Evolutionary conservation across 2,113 vertebrate genomes (phyloP).

Genomic region (Hypanus sabinus): DNA sequence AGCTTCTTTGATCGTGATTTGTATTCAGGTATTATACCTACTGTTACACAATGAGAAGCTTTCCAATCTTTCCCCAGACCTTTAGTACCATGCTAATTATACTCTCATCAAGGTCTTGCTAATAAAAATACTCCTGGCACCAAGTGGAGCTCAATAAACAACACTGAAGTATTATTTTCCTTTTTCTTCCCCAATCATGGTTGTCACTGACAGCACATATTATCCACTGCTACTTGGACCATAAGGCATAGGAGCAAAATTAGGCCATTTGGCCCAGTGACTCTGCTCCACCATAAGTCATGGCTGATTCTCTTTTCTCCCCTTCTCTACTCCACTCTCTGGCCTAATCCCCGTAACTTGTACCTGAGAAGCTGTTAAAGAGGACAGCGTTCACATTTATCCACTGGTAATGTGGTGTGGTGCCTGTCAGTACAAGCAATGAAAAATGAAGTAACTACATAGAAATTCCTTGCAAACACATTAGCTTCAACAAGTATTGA

Average conservation of each 20-base stretch:
- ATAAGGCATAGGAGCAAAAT: too few species aligned
- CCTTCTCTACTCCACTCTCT: too few species aligned
- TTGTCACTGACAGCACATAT: too few species aligned
- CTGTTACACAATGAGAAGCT: not conserved
- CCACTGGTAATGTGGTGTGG: not conserved
- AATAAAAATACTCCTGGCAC: not conserved
- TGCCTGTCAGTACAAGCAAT: not conserved
- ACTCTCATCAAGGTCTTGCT: not conserved
- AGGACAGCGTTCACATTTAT: not conserved
- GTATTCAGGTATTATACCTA: not conserved
- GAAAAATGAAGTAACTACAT: not conserved
- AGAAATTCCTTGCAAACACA: not conserved
- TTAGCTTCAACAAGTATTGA: not conserved
- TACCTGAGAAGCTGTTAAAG: too few species aligned
- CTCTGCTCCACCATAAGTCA: too few species aligned
- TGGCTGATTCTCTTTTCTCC: too few species aligned
- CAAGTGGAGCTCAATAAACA: not conserved
- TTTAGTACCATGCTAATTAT: too few species aligned
- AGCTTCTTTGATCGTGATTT: not conserved
- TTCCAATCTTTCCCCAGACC: not conserved
- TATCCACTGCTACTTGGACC: too few species aligned
- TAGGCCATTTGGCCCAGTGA: too few species aligned
- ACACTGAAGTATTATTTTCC: not conserved
- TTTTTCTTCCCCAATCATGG: too few species aligned
- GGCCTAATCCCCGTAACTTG: too few species aligned